Base-by-base conservation (phyloP, 2,113 vertebrate species). In the Passer montanus region DNA sequence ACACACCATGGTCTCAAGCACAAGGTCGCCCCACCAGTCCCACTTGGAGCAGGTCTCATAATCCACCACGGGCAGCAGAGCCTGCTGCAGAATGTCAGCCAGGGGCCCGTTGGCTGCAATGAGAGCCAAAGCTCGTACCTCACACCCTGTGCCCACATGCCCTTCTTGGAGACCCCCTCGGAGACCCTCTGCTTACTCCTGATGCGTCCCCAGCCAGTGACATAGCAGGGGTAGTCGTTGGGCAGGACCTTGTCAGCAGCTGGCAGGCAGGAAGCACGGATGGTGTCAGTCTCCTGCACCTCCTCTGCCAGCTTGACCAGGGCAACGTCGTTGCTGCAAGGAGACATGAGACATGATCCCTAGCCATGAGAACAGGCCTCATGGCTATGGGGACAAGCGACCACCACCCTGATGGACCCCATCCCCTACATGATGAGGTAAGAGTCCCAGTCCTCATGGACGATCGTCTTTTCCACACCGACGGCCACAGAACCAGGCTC, bases 201-300 rank as follows among this genome's bases (percentile, higher is more conserved):
- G 83, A 99, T 90, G 69, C 98, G 98, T n/a, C 99, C 99, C 99
- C 99, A 99, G 91, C 99, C 99, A 0, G 99, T 99, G 91, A 99
- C 94, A 0, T 98, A 99, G 97, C 99, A 99, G 74, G 98, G 97
- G 68, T 94, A 95, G 43, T 81, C 5, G 9, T 98, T n/a, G 23
- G 97, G 7, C 97, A 99, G 96, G 59, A 98, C 4, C 2, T 92
- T 14, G 3, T 23, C 98, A 0, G 90, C 23, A 1, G 30, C 22
- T 0, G 99, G 99, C 88, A 99, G 97, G 95, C 99, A 99, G 80
- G 98, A 97, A 0, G 98, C 16, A 87, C 95, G 97, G 97, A 99
- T 97, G 68, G 60, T 67, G 35, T 98, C 78, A 2, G 93, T 97
- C 69, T 97, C 13, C 21, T 67, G 7, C 55, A 99, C 98, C 0